Percentiles rank a stretch among this genome's conserved stretches.
phyloP scores from a whole-genome alignment of 2,113 vertebrate genomes.

The Zonotrichia leucophrys region DNA sequence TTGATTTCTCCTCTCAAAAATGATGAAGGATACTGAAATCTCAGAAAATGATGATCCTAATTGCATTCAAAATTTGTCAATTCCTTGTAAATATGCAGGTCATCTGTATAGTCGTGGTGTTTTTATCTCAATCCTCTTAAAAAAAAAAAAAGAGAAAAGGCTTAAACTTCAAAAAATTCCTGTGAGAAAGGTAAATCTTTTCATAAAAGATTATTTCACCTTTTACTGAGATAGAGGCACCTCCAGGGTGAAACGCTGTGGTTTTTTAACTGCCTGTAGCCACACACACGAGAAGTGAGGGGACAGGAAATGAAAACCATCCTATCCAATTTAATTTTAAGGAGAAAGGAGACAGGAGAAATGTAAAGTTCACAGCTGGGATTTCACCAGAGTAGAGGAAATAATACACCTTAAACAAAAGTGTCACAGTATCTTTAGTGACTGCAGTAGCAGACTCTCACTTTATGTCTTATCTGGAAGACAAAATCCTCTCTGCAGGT shows the following conservation, averaged over 20 bases:
- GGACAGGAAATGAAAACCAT: slow-evolving; percentile 55
- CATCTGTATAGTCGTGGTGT: background rate
- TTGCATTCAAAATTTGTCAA: background rate
- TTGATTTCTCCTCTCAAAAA: background rate
- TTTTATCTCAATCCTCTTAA: background rate
- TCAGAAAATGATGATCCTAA: background rate
- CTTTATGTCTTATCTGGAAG: slow-evolving; percentile 10
- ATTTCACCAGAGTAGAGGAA: slow-evolving; percentile 1
- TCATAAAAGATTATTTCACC: slow-evolving; percentile 46
- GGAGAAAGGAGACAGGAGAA: background rate
- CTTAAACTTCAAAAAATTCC: background rate
- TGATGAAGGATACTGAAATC: background rate
- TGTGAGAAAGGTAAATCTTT: slow-evolving; percentile 31
- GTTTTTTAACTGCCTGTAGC: slow-evolving; percentile 26
- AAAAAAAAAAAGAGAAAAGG: background rate
- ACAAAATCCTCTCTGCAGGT: background rate
- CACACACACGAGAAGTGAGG: background rate
- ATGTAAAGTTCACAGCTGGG: slow-evolving; percentile 26
- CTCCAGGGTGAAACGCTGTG: background rate
- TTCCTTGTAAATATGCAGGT: background rate
- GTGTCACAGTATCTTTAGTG: background rate
- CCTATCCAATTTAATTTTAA: slow-evolving; percentile 51
- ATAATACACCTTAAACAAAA: slow-evolving; percentile 8
- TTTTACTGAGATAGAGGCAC: background rate
- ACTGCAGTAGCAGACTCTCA: background rate